These are phyloP conservation scores for Drosophila carrolli DNA, from an alignment of 1,140 invertebrate genomes.

Conservation along the genomic window DNA sequence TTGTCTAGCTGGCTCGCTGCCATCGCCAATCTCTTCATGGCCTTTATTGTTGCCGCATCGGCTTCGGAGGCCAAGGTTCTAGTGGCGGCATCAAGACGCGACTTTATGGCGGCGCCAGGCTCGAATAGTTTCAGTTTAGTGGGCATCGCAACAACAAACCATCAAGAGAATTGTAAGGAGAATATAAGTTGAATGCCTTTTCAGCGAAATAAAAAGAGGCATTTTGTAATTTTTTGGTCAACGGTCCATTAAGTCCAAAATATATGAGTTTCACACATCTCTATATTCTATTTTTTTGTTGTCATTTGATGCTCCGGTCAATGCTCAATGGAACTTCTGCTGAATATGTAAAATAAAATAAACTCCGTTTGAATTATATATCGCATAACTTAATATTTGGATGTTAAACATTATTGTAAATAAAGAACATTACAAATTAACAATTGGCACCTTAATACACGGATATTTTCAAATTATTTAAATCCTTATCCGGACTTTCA, in stretches of 20 bases:
- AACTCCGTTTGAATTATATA: background rate
- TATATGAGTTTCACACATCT: background rate
- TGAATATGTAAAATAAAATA: background rate
- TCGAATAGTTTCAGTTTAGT: constrained; percentile 67
- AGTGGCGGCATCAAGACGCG: constrained; percentile 70
- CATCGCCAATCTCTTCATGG: constrained; percentile 58
- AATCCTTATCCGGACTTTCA: too few relatives aligned
- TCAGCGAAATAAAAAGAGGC: constrained; percentile 34
- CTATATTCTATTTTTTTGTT: background rate
- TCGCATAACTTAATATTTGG: too few relatives aligned
- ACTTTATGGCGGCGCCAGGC: constrained; percentile 70
- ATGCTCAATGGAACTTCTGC: constrained; percentile 6
- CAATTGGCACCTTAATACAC: too few relatives aligned
- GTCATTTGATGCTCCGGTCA: constrained; percentile 26
- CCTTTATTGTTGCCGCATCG: constrained; percentile 56
- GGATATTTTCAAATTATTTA: too few relatives aligned
- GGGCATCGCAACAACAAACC: constrained; percentile 27
- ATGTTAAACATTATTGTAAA: too few relatives aligned
- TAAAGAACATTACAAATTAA: too few relatives aligned
- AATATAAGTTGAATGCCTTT: constrained; percentile 31
- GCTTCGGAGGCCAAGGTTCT: constrained; percentile 69
- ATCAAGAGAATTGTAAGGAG: constrained; percentile 22
- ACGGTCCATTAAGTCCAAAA: constrained; percentile 17
- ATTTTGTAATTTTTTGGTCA: constrained; percentile 22
- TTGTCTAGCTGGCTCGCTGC: constrained; percentile 61